These are phyloP conservation scores for Heliconius congener DNA, from an alignment of 1,140 invertebrate species.

Conservation along the genomic window DNA sequence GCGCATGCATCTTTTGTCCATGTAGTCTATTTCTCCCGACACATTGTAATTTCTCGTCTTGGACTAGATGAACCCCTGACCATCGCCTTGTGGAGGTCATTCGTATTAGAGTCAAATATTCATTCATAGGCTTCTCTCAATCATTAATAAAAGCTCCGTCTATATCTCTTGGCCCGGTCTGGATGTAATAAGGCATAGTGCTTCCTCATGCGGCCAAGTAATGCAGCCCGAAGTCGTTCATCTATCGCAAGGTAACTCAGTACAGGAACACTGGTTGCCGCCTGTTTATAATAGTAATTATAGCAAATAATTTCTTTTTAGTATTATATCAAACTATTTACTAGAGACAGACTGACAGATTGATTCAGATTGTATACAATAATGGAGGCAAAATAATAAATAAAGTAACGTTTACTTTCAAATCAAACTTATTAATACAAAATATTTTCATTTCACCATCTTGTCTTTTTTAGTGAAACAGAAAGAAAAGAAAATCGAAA, in stretches of 20 bases:
- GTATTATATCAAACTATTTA: background rate
- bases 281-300: slow-evolving; percentile 37
- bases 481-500: background rate
- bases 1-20: slow-evolving; percentile 14
- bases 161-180: slow-evolving; percentile 46
- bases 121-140: slow-evolving; percentile 22
- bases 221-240: slow-evolving; percentile 69
- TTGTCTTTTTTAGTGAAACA: background rate
- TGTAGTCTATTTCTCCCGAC: slow-evolving; percentile 23
- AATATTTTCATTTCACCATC: no score
- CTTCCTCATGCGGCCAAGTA: slow-evolving; percentile 74
- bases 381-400: no score
- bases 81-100: slow-evolving; percentile 12
- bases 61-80: slow-evolving; percentile 17
- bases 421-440: no score
- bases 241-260: slow-evolving; percentile 74
- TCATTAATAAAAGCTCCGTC: slow-evolving; percentile 29
- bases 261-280: slow-evolving; percentile 77
- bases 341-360: no score
- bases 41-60: slow-evolving; percentile 12
- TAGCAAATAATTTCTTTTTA: background rate
- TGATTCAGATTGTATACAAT: no score
- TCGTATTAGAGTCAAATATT: slow-evolving; percentile 13
- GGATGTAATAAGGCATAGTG: slow-evolving; percentile 73
- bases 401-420: no score